Evolutionary conservation across 2,113 vertebrate species (phyloP).

Genomic region (Gnathochromis pfefferi): DNA sequence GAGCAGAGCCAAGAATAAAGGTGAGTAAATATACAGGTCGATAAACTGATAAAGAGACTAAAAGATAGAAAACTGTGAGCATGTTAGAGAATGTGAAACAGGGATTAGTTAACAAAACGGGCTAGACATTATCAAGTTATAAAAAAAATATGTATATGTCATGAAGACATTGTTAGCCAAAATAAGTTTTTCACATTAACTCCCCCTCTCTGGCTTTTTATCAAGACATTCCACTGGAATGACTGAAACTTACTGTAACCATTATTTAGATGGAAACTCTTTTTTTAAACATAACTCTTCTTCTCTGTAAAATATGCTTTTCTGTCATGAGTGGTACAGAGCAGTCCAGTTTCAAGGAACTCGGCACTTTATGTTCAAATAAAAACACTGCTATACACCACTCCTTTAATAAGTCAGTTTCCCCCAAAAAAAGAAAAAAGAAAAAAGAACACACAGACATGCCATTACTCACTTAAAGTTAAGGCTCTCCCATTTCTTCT

Average conservation of each 20-base stretch:
- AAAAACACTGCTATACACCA: conserved; percentile 13
- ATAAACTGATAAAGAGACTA: conserved; percentile 6
- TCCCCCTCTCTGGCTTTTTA: neutral
- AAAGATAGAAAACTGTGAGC: neutral
- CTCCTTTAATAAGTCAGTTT: conserved; percentile 6
- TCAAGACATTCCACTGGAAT: conserved; percentile 1
- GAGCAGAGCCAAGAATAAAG: neutral
- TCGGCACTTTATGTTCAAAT: conserved; percentile 24
- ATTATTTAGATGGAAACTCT: neutral
- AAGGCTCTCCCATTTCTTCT: conserved; percentile 68
- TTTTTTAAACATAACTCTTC: neutral
- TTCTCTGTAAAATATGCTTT: neutral
- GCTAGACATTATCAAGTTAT: neutral
- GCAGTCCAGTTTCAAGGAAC: neutral
- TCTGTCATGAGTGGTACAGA: neutral
- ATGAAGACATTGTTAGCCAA: neutral
- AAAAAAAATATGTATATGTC: neutral
- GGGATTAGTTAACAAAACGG: neutral
- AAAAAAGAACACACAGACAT: neutral
- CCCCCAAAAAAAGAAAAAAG: neutral
- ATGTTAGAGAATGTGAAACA: neutral
- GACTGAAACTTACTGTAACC: neutral
- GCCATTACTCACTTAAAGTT: conserved; percentile 68
- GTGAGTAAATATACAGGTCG: conserved; percentile 2
- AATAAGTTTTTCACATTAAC: neutral